Conservation (phyloP, 2,113 vertebrate species). For the Menura novaehollandiae region DNA sequence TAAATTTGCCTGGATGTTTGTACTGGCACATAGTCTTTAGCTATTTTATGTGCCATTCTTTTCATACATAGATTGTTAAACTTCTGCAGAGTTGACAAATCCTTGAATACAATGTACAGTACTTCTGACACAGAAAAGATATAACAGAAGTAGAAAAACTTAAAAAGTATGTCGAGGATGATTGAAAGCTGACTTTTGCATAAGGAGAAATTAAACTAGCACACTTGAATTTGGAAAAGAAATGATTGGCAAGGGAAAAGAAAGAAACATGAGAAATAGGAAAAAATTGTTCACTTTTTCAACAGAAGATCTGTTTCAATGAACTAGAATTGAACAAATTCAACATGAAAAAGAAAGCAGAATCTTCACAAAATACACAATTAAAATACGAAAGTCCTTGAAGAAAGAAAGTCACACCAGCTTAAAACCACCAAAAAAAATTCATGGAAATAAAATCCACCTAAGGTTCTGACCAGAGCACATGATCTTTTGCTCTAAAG, state of each 20-base stretch:
- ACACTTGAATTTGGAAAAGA: neutral
- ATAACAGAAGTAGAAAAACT: neutral
- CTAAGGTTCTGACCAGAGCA: neutral
- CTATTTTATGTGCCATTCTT: neutral
- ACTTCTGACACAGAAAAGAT: neutral
- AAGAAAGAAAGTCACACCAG: neutral
- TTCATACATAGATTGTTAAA: neutral
- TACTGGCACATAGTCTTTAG: neutral
- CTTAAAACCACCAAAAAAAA: neutral
- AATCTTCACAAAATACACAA: neutral
- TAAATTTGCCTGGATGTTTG: neutral
- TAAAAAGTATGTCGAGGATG: neutral
- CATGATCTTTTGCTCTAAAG: neutral
- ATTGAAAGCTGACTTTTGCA: rapidly evolving
- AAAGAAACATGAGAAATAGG: neutral
- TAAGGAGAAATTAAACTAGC: neutral
- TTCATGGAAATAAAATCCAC: neutral
- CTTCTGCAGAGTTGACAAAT: neutral
- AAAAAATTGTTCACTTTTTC: neutral
- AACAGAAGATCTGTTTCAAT: neutral
- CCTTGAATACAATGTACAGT: neutral
- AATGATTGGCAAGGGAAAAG: neutral
- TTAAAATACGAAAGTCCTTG: neutral
- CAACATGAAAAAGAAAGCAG: neutral
- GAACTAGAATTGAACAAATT: neutral